Base-by-base conservation (phyloP, 2,113 vertebrate species). In the Clinocottus analis region DNA sequence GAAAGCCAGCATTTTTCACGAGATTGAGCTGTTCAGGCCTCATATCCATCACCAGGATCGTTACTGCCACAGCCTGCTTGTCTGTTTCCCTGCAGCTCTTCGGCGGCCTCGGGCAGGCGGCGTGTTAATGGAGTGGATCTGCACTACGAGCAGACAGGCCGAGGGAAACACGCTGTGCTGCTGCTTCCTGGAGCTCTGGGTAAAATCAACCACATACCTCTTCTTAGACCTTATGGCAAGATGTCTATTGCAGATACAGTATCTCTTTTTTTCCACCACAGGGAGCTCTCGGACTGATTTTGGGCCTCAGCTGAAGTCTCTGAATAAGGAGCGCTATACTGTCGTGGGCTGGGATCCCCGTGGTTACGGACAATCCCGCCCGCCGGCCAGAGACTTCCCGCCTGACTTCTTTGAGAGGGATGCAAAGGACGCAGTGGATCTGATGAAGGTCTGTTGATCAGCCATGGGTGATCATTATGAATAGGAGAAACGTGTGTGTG, bases 171-270 rank as follows among this genome's bases (percentile, higher is more conserved):
- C n/a, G 91, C 89, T 0, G 85, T 97, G 72, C 92, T 99, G 77
- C 88, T 98, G 53, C 90, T 99, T 72, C 97, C 97, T 0, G 97
- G 97, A 31, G 97, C 96, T 92, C 79, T 99, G 84, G 97, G 97
- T 98, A 89, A 84, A 63, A n/a, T 72, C 19, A 17, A 21, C 31
- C 19, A 29, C 59, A 21, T 6, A 2, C 10, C 2, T 31, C 16
- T 35, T 56, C 12, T 11, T 9, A 5, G 1, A 17, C 7, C 14
- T 12, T 60, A 33, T 27, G 62, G 7, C 6, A 8, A 12, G 10
- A 43, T 67, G 11, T 17, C 10, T 27, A 23, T 27, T 51, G 33
- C 49, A 25, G 27, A 56, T 13, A 31, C 33, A 13, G 33, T 11
- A 0, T 23, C 35, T 56, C 47, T 61, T 41, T 12, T 35, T 19